Conservation (phyloP, 2,888 invertebrate genomes). For the Xylocampa areola region DNA sequence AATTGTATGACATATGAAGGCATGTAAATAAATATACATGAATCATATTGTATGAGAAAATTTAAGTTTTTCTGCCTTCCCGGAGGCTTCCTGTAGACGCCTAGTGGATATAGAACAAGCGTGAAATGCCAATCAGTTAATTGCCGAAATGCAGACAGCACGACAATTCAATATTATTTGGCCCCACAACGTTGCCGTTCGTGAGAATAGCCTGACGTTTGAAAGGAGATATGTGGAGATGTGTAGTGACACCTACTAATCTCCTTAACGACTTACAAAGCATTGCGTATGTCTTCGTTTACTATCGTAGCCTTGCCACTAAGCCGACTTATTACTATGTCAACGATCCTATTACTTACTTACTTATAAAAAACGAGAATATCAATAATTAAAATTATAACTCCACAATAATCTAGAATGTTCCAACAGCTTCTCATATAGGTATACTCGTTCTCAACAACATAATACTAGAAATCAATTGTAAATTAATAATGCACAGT, state of each 20-base stretch:
- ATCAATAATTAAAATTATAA: background rate
- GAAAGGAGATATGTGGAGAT: constrained; percentile 24
- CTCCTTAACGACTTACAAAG: constrained; percentile 54
- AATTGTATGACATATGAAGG: too few relatives aligned
- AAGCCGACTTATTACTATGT: constrained; percentile 37
- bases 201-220: background rate
- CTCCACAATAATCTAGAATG: background rate
- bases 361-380: background rate
- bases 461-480: constrained; percentile 11
- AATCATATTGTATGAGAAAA: too few relatives aligned
- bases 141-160: too few relatives aligned
- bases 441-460: too few relatives aligned
- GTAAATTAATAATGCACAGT: constrained; percentile 30
- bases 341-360: constrained; percentile 21
- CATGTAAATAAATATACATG: too few relatives aligned
- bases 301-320: constrained; percentile 44
- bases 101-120: too few relatives aligned
- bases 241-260: constrained; percentile 40
- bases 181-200: background rate
- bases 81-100: too few relatives aligned
- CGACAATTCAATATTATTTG: too few relatives aligned
- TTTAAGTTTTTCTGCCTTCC: too few relatives aligned
- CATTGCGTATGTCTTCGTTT: constrained; percentile 52
- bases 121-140: too few relatives aligned
- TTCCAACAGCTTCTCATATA: too few relatives aligned